These are phyloP conservation scores for Coenonympha arcania DNA, from an alignment of 2,888 invertebrate genomes.

Conservation along the genomic window DNA sequence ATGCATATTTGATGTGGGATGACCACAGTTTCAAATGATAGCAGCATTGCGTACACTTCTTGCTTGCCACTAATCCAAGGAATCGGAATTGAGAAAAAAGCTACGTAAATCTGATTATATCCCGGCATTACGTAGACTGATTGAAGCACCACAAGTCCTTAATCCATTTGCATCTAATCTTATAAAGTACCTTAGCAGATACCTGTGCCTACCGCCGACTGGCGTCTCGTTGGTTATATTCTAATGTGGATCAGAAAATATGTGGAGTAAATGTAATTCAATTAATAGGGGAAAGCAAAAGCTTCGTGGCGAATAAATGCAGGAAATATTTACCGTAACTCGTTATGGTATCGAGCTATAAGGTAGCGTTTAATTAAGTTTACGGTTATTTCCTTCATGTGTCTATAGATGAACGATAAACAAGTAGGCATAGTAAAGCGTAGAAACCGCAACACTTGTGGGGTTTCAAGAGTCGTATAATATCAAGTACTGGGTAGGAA, in stretches of 20 bases:
- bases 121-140: conserved; percentile 48
- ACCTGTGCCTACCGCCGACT: too few relatives aligned
- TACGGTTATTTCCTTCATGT: conserved; percentile 33
- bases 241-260: conserved; percentile 7
- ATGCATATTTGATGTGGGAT: too few relatives aligned
- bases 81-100: conserved; percentile 29
- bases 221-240: conserved; percentile 13
- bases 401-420: conserved; percentile 28
- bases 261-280: not conserved
- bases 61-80: conserved; percentile 17
- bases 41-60: not conserved
- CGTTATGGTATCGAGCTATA: conserved; percentile 22
- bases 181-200: conserved; percentile 66
- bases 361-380: conserved; percentile 27
- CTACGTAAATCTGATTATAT: conserved; percentile 52
- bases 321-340: conserved; percentile 13
- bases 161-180: conserved; percentile 73
- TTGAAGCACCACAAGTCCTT: conserved; percentile 67
- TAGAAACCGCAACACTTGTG: conserved; percentile 67
- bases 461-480: conserved; percentile 68
- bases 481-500: conserved; percentile 65
- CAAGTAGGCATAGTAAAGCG: conserved; percentile 48
- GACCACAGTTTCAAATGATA: too few relatives aligned
- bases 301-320: not conserved
- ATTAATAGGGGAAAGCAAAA: not conserved